Evolutionary conservation across 2,113 vertebrate genomes (phyloP).

Genomic region (Pardalotus punctatus): DNA sequence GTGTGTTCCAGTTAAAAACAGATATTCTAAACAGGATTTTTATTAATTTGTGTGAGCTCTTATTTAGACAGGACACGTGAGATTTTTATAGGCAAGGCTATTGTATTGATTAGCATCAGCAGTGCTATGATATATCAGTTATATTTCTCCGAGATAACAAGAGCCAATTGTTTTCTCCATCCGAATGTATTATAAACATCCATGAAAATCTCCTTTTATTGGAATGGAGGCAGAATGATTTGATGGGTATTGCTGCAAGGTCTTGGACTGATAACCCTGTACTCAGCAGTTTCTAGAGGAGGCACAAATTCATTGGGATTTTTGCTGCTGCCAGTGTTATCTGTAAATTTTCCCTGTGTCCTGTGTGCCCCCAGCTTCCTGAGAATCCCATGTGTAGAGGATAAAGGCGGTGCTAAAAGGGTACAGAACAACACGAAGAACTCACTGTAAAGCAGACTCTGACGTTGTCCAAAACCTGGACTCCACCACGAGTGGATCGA

Average conservation of each 20-base stretch:
- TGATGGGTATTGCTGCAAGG: neutral
- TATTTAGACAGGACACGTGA: neutral
- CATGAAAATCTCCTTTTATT: neutral
- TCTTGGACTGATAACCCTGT: neutral
- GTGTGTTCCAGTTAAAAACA: neutral
- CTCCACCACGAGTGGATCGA: accelerated
- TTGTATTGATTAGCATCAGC: neutral
- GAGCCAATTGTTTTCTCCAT: neutral
- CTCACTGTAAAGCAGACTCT: neutral
- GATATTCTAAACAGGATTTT: neutral
- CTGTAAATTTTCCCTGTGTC: neutral
- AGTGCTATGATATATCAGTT: neutral
- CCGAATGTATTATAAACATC: neutral
- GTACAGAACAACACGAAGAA: neutral
- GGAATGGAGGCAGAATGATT: neutral
- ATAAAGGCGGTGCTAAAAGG: neutral
- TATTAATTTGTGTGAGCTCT: neutral
- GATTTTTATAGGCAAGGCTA: neutral
- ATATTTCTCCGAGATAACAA: neutral
- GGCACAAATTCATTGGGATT: neutral
- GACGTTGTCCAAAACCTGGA: neutral
- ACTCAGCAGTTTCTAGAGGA: neutral
- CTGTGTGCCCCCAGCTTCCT: neutral
- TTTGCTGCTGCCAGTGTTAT: neutral
- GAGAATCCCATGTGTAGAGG: neutral